phyloP scores from a whole-genome alignment of 2,797 vertebrate genomes.

The Syndactyla subalaris region DNA sequence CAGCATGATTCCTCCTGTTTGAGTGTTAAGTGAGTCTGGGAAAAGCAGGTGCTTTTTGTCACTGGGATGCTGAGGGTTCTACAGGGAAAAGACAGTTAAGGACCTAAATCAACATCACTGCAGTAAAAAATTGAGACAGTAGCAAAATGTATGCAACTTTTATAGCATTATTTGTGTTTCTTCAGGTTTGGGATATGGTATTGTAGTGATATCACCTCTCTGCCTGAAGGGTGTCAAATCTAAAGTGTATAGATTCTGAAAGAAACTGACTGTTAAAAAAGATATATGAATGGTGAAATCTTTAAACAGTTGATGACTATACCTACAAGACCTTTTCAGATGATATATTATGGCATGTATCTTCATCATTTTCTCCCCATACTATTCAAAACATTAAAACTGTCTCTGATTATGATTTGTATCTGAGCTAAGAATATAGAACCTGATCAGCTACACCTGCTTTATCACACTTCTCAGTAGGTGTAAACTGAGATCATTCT shows the following conservation, averaged over 20 bases:
- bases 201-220: neutral
- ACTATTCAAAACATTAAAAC: neutral
- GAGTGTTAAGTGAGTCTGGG: neutral
- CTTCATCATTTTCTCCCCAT: neutral
- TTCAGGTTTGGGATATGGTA: neutral
- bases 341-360: neutral
- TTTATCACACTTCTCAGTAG: neutral
- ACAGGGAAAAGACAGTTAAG: conserved; percentile 2
- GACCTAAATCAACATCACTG: neutral
- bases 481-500: neutral
- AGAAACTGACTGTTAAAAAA: neutral
- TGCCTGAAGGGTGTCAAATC: neutral
- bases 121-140: neutral
- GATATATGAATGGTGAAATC: neutral
- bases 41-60: conserved; percentile 33
- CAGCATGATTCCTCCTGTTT: neutral
- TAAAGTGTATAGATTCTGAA: neutral
- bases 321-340: neutral
- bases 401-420: conserved; percentile 15
- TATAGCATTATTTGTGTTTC: neutral
- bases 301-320: neutral
- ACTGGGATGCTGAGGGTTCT: neutral
- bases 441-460: neutral
- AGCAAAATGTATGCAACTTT: neutral
- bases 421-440: neutral